These are phyloP conservation scores for Pangasius sanitwongsei DNA, from an alignment of 2,797 vertebrate genomes.

Conservation along the genomic window DNA sequence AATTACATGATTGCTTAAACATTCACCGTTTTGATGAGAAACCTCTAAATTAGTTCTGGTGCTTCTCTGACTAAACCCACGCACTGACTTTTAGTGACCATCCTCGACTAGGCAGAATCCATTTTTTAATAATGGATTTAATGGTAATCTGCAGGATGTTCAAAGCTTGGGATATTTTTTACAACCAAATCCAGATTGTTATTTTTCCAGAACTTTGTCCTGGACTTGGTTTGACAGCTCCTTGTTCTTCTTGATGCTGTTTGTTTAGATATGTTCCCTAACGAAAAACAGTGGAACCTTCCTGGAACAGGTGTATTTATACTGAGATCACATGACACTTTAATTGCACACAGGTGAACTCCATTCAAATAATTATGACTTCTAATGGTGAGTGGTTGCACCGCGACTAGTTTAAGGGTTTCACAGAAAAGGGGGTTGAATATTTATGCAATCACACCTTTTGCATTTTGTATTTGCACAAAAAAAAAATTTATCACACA, in stretches of 20 bases:
- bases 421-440: neutral
- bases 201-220: neutral
- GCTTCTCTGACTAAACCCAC: neutral
- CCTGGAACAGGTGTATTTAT: neutral
- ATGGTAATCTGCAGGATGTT: neutral
- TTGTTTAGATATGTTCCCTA: neutral
- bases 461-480: neutral
- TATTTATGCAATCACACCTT: neutral
- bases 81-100: neutral
- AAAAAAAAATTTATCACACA: neutral
- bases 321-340: neutral
- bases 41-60: neutral
- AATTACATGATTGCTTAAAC: neutral
- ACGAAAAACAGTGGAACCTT: neutral
- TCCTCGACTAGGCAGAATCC: neutral
- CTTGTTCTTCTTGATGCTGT: neutral
- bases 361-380: neutral
- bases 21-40: neutral
- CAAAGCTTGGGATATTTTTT: neutral
- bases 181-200: neutral
- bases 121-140: neutral
- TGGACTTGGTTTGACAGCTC: too few species aligned
- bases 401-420: neutral
- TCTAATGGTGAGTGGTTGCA: neutral
- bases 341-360: neutral